Conservation (phyloP, 2,113 vertebrate species). For the Ifrita kowaldi region DNA sequence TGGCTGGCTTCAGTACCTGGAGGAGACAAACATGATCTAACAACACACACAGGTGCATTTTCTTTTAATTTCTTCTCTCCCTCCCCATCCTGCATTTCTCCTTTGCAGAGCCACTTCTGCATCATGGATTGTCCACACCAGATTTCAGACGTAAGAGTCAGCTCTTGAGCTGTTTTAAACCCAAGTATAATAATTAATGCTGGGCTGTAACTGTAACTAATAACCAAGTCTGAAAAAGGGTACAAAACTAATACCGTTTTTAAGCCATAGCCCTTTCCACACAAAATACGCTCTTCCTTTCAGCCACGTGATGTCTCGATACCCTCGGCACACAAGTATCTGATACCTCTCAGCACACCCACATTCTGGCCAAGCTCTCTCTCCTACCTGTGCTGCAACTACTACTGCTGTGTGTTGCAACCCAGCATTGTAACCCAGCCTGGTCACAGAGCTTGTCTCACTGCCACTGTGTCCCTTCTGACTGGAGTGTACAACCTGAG, state of each 20-base stretch:
- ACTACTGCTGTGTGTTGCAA: too few relatives aligned
- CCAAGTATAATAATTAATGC: not conserved
- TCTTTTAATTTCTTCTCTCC: not conserved
- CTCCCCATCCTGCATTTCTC: not conserved
- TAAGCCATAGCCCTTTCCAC: not conserved
- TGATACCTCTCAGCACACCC: not conserved
- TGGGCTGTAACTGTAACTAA: not conserved
- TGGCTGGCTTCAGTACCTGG: not conserved
- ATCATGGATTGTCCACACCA: not conserved
- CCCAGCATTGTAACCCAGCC: not conserved
- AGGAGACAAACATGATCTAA: not conserved
- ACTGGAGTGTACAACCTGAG: not conserved
- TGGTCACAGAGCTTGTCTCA: not conserved
- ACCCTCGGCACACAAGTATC: not conserved
- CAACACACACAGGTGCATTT: not conserved
- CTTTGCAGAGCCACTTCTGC: not conserved
- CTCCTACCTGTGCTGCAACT: not conserved
- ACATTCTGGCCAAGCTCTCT: not conserved
- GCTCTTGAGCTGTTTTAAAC: not conserved
- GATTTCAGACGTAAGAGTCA: not conserved
- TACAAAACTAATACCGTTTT: not conserved
- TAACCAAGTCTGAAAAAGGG: not conserved
- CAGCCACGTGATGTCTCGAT: not conserved
- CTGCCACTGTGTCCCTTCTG: not conserved
- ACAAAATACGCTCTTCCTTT: not conserved